Conservation (phyloP, 2,113 vertebrate genomes). For the Entosphenus tridentatus region DNA sequence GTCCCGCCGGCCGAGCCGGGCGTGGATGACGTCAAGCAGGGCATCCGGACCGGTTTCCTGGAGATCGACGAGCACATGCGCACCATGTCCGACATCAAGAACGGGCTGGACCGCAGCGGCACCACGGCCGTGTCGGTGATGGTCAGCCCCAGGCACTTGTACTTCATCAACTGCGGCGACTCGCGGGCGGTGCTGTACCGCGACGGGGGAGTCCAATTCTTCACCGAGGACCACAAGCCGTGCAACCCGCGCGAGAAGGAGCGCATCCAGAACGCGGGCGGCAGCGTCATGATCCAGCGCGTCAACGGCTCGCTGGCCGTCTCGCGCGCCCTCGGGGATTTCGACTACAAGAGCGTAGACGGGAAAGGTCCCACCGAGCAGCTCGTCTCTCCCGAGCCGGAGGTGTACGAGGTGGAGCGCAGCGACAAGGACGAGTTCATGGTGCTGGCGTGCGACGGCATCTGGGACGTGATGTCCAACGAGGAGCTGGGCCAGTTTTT, state of each 20-base stretch:
- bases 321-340: conserved; percentile 7
- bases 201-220: neutral
- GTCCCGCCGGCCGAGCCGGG: neutral
- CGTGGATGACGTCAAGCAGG: neutral
- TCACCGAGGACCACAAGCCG: conserved; percentile 9
- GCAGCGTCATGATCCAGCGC: conserved; percentile 7
- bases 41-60: conserved; percentile 6
- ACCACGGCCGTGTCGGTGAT: conserved; percentile 6
- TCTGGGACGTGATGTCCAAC: conserved; percentile 9
- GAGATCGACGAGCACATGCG: conserved; percentile 6
- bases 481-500: conserved; percentile 8
- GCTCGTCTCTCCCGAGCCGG: conserved; percentile 8
- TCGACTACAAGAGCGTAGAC: conserved; percentile 8
- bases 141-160: conserved; percentile 2
- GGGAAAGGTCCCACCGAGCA: conserved; percentile 8
- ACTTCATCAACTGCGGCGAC: conserved; percentile 9
- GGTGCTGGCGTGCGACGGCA: conserved; percentile 7
- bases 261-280: conserved; percentile 1
- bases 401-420: conserved; percentile 6
- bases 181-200: conserved; percentile 5
- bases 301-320: conserved; percentile 8
- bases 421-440: conserved; percentile 3
- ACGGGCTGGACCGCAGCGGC: conserved; percentile 7
- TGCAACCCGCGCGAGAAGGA: conserved; percentile 7
- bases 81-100: neutral